Percentiles rank a stretch among this genome's conserved stretches.
Conservation (phyloP, 2,888 invertebrate genomes). For the Agrochola litura region DNA sequence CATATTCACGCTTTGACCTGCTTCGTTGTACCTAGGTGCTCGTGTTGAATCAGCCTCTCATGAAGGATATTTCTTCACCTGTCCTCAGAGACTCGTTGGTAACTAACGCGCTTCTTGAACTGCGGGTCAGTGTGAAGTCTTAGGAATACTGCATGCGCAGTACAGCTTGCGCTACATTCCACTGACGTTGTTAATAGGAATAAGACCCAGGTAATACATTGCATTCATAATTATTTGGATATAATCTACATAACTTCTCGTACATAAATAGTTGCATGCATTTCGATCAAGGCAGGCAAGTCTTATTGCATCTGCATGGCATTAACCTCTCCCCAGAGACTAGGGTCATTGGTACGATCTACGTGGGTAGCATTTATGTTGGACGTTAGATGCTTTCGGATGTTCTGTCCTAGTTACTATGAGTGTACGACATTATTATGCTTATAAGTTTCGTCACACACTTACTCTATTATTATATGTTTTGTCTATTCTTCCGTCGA, state of each 20-base stretch:
- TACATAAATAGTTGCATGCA: background rate
- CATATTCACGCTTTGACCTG: background rate
- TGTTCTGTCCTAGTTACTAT: constrained; percentile 20
- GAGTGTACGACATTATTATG: background rate
- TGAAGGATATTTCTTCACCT: background rate
- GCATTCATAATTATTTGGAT: constrained; percentile 1
- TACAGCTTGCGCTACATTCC: background rate
- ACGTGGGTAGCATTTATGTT: constrained; percentile 35
- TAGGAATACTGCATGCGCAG: background rate
- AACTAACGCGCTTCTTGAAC: background rate
- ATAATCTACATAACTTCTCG: background rate
- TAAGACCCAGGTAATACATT: background rate
- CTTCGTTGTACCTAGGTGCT: background rate
- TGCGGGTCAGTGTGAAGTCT: too few relatives aligned
- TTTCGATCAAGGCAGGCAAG: constrained; percentile 16
- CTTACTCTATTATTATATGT: too few relatives aligned
- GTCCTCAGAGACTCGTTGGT: background rate
- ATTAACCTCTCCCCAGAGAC: constrained; percentile 25
- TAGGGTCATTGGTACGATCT: constrained; percentile 37
- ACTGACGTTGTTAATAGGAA: background rate
- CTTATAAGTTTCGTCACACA: background rate
- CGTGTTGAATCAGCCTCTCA: background rate
- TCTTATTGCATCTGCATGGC: constrained; percentile 14
- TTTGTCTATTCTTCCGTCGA: too few relatives aligned
- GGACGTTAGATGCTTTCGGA: constrained; percentile 30